A percentile compares a stretch with the other conserved stretches of the same genome.
Evolutionary conservation across 1,140 invertebrate genomes (phyloP).

Genomic region (Bacillus rossius): DNA sequence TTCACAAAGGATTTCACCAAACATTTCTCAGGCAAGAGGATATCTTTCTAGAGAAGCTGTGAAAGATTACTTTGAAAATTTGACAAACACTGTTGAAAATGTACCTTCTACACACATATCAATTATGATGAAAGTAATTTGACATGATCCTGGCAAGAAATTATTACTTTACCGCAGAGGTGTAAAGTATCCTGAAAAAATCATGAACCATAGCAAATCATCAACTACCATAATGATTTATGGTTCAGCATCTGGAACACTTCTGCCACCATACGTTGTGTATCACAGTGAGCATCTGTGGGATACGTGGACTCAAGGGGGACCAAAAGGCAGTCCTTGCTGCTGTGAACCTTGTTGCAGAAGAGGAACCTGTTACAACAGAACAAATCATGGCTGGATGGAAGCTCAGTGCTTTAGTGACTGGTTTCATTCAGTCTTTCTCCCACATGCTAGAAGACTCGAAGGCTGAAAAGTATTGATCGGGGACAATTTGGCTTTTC

Average conservation of each 20-base stretch:
- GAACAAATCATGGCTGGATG: conserved; percentile 35
- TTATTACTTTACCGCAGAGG: no score
- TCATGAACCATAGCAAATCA: no score
- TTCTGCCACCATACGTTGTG: conserved; percentile 35
- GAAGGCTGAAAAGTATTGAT: conserved; percentile 35
- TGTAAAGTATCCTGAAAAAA: no score
- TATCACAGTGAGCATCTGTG: conserved; percentile 36
- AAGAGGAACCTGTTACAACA: conserved; percentile 21
- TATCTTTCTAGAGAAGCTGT: no score
- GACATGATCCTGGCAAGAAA: no score
- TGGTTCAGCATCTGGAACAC: conserved; percentile 25
- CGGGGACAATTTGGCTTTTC: conserved; percentile 37
- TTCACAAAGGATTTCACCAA: no score
- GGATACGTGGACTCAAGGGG: conserved; percentile 30
- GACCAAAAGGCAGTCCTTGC: conserved; percentile 19
- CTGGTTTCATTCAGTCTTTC: conserved; percentile 28
- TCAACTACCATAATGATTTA: conserved; percentile 31
- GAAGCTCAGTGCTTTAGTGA: conserved; percentile 33
- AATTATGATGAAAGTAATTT: no score
- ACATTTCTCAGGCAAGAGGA: no score
- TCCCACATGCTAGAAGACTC: conserved; percentile 26
- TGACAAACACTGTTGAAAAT: no score
- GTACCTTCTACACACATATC: no score
- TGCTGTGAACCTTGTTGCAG: neutral
- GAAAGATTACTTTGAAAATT: no score